These are phyloP conservation scores for Sphaerophoria rueppellii DNA, from an alignment of 2,888 invertebrate species.

Conservation along the genomic window DNA sequence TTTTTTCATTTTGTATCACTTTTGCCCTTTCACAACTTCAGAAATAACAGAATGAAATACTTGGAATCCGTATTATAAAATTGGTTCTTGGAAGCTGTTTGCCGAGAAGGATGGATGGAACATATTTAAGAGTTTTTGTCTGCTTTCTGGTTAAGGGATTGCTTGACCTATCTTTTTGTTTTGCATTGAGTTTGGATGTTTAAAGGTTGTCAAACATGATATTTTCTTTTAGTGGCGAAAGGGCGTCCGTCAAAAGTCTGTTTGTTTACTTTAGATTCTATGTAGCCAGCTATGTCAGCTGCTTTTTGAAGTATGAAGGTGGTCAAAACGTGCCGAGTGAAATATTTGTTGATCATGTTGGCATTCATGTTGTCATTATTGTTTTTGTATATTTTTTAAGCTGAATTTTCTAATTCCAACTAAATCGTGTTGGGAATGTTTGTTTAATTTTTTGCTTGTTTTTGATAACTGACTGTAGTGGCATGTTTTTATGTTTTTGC, in stretches of 20 bases:
- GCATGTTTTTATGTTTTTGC: slow-evolving; percentile 5
- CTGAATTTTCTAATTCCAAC: slow-evolving; percentile 43
- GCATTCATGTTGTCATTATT: slow-evolving; percentile 12
- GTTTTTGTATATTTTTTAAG: background rate
- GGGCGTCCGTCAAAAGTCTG: background rate
- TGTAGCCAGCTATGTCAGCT: slow-evolving; percentile 17
- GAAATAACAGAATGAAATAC: slow-evolving; percentile 21
- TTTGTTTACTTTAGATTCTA: slow-evolving; percentile 5
- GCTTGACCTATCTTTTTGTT: slow-evolving; percentile 46
- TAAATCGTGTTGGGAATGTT: slow-evolving; percentile 44
- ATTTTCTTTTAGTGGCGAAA: background rate
- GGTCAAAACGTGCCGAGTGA: slow-evolving; percentile 38
- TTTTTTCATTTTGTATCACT: background rate
- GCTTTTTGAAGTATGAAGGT: slow-evolving; percentile 19
- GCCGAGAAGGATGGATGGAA: background rate
- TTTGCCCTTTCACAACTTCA: slow-evolving; percentile 16
- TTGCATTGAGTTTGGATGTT: slow-evolving; percentile 2
- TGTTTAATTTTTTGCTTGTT: slow-evolving; percentile 20
- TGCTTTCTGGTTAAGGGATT: background rate
- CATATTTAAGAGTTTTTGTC: background rate
- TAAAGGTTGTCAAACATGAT: slow-evolving; percentile 8
- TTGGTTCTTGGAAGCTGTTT: slow-evolving; percentile 49
- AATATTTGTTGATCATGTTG: slow-evolving; percentile 22
- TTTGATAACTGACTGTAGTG: slow-evolving; percentile 6
- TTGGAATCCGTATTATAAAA: slow-evolving; percentile 1